Evolutionary conservation across 2,888 invertebrate species (phyloP), one percentile per base, ranked within the genome.

Genomic region (Doris montereyensis): DNA sequence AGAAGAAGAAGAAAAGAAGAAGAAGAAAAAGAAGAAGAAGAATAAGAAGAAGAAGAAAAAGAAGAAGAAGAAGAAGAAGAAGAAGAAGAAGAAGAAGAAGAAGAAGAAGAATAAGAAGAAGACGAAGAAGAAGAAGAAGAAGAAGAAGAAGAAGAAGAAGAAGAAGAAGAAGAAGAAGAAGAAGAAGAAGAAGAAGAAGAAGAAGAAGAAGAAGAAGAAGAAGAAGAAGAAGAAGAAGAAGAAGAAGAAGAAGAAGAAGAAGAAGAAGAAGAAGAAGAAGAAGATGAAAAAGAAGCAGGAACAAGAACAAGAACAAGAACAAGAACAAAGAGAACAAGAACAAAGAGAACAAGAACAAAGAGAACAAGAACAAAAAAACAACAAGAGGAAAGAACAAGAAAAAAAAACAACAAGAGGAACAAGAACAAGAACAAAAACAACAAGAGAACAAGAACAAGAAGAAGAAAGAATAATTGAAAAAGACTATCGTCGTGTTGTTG

Each of bases 381-480:
- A 62, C 13, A 24, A 24, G 62, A 24, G 5, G 24, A 62, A 62
- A 21, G 21, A 24, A 21, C 8, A 62, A 62, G 21, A 21, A 24
- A 24, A 21, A 62, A 21, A 24, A 24, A 24, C 4, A 62, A 24
- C 4, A 5, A 62, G 5, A 21, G 5, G 21, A 21, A 24, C 4
- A 21, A 62, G 21, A 21, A n/a, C 8, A 62, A 24, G 62, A 62
- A 24, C 13, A 24, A 24, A 21, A 24, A 24, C 4, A 24, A 21
- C 4, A 24, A 21, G 21, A 24, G 21, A 24, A 24, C 4, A 21
- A 62, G 21, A 62, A 24, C 21, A 62, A 24, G 62, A 24, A 21
- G 62, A 62, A 62, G 21, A 62, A 62, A 62, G 62, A 62, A 62
- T 62, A 62, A 62, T 62, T 62, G 5, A 41, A 41, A 41, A 41